phyloP scores from a whole-genome alignment of 2,888 invertebrate species.

The Diplazon laetatorius region DNA sequence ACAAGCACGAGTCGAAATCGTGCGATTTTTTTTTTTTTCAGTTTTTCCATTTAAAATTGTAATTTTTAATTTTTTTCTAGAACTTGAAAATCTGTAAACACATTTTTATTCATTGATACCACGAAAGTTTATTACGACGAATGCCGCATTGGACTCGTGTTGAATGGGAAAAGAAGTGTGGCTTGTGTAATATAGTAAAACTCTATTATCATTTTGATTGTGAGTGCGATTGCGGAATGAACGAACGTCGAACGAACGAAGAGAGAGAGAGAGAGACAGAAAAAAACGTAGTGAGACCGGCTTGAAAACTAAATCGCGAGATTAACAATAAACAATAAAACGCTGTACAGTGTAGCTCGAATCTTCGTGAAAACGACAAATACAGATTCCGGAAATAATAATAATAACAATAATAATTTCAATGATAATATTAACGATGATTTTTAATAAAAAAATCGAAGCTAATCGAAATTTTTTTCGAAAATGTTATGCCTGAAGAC shows the following conservation, averaged over 20 bases:
- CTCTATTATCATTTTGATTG: conserved; percentile 73
- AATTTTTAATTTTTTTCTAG: conserved; percentile 48
- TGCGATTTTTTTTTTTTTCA: conserved; percentile 63
- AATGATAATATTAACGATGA: conserved; percentile 18
- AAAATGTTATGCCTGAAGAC: conserved; percentile 43
- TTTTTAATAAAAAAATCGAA: conserved; percentile 32
- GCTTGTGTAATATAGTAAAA: conserved; percentile 79
- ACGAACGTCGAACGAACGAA: conserved; percentile 11
- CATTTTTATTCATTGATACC: conserved; percentile 49
- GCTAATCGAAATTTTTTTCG: conserved; percentile 18
- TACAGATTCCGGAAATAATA: neutral
- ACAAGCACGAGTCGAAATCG: conserved; percentile 39
- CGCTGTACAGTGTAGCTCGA: conserved; percentile 41
- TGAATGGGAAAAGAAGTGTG: conserved; percentile 56
- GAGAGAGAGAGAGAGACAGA: conserved; percentile 29
- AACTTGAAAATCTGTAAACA: conserved; percentile 43
- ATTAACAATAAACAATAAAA: conserved; percentile 35
- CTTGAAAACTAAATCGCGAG: conserved; percentile 44
- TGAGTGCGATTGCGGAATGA: conserved; percentile 66
- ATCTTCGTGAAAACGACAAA: conserved; percentile 46
- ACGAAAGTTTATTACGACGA: conserved; percentile 6
- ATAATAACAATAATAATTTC: too few species aligned
- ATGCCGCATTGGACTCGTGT: conserved; percentile 40
- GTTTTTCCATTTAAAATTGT: too few species aligned
- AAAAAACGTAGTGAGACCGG: conserved; percentile 52